Base-by-base conservation (phyloP, 2,888 invertebrate species). In the Drosophila atroscutellata region DNA sequence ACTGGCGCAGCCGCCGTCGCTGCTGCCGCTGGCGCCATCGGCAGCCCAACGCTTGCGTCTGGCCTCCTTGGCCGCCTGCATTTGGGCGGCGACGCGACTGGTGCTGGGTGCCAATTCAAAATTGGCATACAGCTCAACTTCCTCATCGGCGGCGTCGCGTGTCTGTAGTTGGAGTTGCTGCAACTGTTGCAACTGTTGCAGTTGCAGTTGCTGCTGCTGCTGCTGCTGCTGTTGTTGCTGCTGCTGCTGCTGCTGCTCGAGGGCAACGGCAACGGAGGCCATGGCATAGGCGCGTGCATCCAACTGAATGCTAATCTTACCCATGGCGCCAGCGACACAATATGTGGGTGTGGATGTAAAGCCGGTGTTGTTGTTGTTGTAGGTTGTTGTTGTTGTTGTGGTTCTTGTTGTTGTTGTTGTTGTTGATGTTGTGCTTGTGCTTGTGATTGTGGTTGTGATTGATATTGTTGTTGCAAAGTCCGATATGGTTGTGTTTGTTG, bases 61-160 rank as follows among this genome's bases (percentile, higher is more conserved):
- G 47, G 89, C 91, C 81, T 90, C 89, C 76, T 91, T 91, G 74
- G 91, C 91, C 32, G 91, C 91, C 71, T 91, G 91, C 91, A 92
- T 90, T 77, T 91, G 91, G 58, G 90, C 91, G 28, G 88, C 88
- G 67, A 81, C 91, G 0, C 91, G 91, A 64, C 92, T 92, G 20
- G 91, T 91, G 75, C 89, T 89, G 37, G 91, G 90, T 13, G 83
- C 83, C 67, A 70, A 65, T 20, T 92, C 92, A 42, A 90, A 90
- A 69, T 82, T 89, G 75, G 91, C 92, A 58, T 91, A 91, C 37
- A 91, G 87, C 81, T 92, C 91, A 66, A 91, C 92, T 64, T 91
- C 91, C 36, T 91, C 91, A 59, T 91, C 91, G 83, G 86, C 80
- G 59, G 90, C 83, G 51, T 91, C 91, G 55, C 89, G 89, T 6